Conservation (phyloP, 2,113 vertebrate species). For the Cyprinus carpio region DNA sequence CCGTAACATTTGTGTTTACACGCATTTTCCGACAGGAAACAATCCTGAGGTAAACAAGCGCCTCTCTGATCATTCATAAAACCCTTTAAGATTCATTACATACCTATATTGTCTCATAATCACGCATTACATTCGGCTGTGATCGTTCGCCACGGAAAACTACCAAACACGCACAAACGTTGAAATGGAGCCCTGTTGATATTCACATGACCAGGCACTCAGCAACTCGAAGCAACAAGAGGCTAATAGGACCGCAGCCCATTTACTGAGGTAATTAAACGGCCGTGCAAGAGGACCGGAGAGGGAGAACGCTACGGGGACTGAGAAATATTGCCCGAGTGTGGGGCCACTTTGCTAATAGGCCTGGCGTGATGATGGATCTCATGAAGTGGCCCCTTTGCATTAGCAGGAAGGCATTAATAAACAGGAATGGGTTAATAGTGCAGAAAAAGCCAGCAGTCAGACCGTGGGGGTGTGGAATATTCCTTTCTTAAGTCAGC, state of each 20-base stretch:
- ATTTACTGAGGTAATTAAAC: slow-evolving; percentile 58
- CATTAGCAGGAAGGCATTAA: slow-evolving; percentile 98
- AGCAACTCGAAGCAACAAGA: slow-evolving; percentile 49
- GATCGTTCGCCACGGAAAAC: background rate
- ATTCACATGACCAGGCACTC: slow-evolving; percentile 25
- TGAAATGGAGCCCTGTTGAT: slow-evolving; percentile 6
- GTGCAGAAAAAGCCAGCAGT: slow-evolving; percentile 98
- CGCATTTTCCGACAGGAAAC: slow-evolving; percentile 1
- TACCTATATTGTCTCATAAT: slow-evolving; percentile 22
- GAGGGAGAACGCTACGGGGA: slow-evolving; percentile 49
- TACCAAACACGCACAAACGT: background rate
- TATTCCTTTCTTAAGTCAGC: slow-evolving; percentile 99
- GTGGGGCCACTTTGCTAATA: slow-evolving; percentile 73
- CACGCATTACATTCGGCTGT: slow-evolving; percentile 11
- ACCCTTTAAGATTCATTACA: slow-evolving; percentile 22
- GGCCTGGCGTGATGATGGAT: slow-evolving; percentile 87
- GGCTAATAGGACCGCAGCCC: slow-evolving; percentile 50
- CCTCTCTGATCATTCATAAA: slow-evolving; percentile 25
- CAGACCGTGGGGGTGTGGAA: slow-evolving; percentile 93
- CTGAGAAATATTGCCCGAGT: slow-evolving; percentile 58
- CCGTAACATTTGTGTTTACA: slow-evolving; percentile 10
- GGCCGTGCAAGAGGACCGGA: slow-evolving; percentile 60
- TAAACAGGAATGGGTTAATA: slow-evolving; percentile 99
- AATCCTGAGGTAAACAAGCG: slow-evolving; percentile 19
- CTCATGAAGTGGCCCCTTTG: slow-evolving; percentile 79